Evolutionary conservation across 2,888 invertebrate genomes (phyloP), one percentile per base, ranked within the genome.

Genomic region (Drosophila leonis): DNA sequence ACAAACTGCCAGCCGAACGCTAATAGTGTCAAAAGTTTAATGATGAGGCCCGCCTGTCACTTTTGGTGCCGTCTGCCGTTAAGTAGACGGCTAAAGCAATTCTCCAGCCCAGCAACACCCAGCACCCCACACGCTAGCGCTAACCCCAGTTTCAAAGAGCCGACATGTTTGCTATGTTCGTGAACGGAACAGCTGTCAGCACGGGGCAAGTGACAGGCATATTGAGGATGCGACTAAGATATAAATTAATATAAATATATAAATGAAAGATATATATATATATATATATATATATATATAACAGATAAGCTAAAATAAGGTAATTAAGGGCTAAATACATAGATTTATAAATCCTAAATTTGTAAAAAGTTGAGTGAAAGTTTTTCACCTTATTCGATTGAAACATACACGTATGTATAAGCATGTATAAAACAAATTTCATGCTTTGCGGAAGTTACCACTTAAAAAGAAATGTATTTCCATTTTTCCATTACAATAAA

Each of bases 21-120:
- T 90, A 91, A 90, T 88, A 90, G 90, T 91, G 90, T 91, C 91
- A 91, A 91, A 89, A 90, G 86, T 89, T 89, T 83, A 90, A 90
- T 91, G 84, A 86, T 73, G 88, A 75, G 74, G 56, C 75, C 71
- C 68, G 75, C 67, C 83, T 90, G 88, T 88, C 85, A 89, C 60
- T 72, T 65, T 66, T 75, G 60, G 73, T 71, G 76, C 72, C 68
- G 76, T 76, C 66, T 77, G 75, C 87, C 86, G 68, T 78, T 78
- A 86, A 88, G 87, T 75, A 82, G 83, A 73, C 67, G 37, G 64
- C 69, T 71, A 72, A 70, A 52, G 63, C 68, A 71, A 42, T 35
- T 18, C 29, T 59, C 46, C 49, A 39, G 20, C 24, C 48, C 48
- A 18, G 18, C 12, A 27, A 15, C 46, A 5, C 4, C 24, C 29